A percentile compares a stretch with the other conserved stretches of the same genome.
These are phyloP conservation scores for Orchesellides sinensis DNA, from an alignment of 2,888 invertebrate genomes.

Conservation along the genomic window DNA sequence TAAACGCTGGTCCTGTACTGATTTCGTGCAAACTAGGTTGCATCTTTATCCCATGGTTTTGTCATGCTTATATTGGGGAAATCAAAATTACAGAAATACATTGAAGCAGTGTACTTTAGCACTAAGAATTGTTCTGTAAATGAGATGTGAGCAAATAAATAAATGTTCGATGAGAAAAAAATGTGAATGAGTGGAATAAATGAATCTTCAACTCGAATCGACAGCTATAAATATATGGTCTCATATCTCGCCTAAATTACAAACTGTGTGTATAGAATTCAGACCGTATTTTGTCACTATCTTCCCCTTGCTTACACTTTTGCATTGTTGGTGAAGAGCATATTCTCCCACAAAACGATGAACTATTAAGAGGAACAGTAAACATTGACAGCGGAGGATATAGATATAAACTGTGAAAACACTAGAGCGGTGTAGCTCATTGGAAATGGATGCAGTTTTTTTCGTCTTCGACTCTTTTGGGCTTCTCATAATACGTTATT, in stretches of 20 bases:
- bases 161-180: neutral
- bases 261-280: too few species aligned
- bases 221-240: too few species aligned
- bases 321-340: too few species aligned
- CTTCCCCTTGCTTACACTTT: too few species aligned
- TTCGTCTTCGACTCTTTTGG: neutral
- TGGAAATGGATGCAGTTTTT: conserved; percentile 18
- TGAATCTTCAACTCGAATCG: conserved; percentile 10
- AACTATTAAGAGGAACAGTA: conserved; percentile 26
- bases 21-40: neutral
- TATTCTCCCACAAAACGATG: too few species aligned
- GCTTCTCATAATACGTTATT: conserved; percentile 61
- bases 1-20: neutral
- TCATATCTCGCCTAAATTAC: too few species aligned
- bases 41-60: neutral
- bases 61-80: conserved; percentile 8
- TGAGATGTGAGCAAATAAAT: conserved; percentile 40
- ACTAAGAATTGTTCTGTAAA: conserved; percentile 9
- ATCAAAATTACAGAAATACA: too few species aligned
- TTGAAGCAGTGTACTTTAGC: neutral
- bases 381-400: conserved; percentile 3
- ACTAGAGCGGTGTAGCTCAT: conserved; percentile 13
- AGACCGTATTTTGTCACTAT: too few species aligned
- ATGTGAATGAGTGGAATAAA: conserved; percentile 7
- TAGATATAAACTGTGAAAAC: conserved; percentile 10